These are phyloP conservation scores for Delphinus delphis DNA, from an alignment of 2,113 vertebrate genomes.

Conservation along the genomic window DNA sequence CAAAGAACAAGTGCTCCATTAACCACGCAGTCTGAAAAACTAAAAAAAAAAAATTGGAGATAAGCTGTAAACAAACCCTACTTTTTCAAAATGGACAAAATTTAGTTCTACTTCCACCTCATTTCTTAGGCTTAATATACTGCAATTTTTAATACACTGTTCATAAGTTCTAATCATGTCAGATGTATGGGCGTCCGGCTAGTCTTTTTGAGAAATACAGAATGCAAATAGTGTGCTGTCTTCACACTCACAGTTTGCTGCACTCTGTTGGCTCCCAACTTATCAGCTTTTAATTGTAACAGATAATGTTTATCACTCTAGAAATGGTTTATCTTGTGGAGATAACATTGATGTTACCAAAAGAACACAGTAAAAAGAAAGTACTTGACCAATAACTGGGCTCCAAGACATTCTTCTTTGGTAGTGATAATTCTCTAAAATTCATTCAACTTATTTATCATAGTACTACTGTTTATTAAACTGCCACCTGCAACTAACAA, in stretches of 20 bases:
- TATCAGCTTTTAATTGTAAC: slow-evolving; percentile 80
- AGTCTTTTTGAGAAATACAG: slow-evolving; percentile 78
- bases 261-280: slow-evolving; percentile 76
- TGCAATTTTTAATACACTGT: slow-evolving; percentile 77
- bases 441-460: slow-evolving; percentile 70
- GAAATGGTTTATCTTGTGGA: slow-evolving; percentile 64
- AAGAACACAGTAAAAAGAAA: slow-evolving; percentile 49
- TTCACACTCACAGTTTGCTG: slow-evolving; percentile 78
- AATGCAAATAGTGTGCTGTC: slow-evolving; percentile 76
- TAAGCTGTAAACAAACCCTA: slow-evolving; percentile 68
- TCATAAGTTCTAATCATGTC: slow-evolving; percentile 77
- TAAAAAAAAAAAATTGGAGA: neutral
- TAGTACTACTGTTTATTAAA: slow-evolving; percentile 59
- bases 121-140: slow-evolving; percentile 69
- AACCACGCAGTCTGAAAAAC: slow-evolving; percentile 14
- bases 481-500: slow-evolving; percentile 60
- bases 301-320: slow-evolving; percentile 69
- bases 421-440: slow-evolving; percentile 64
- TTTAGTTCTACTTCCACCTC: slow-evolving; percentile 70
- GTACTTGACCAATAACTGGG: slow-evolving; percentile 55
- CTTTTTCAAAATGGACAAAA: slow-evolving; percentile 68
- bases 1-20: slow-evolving; percentile 30
- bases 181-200: slow-evolving; percentile 72
- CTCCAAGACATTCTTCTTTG: slow-evolving; percentile 31
- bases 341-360: slow-evolving; percentile 65